Evolutionary conservation across 2,113 vertebrate species (phyloP), one percentile per base, ranked within the genome.

Genomic region (Nestor notabilis): DNA sequence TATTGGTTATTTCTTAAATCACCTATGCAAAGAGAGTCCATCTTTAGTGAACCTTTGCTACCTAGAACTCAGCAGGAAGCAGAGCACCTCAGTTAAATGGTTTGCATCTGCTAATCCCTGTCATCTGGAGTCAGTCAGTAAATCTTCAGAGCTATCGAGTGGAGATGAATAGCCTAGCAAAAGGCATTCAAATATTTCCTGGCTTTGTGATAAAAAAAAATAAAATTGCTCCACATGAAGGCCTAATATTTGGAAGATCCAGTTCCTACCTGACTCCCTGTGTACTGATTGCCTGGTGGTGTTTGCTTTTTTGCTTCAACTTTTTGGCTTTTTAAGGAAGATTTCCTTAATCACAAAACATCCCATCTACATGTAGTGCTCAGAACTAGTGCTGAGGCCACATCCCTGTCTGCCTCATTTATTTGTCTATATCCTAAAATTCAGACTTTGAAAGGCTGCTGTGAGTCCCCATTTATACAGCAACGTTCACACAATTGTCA

Each of bases 101-200:
- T 87, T 83, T 91, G 72, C 29, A 75, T 75, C 31, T 0, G 0
- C 60, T 81, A 90, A 90, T 90, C 25, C 33, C 8, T 60, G 20
- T 81, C 76, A 88, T 20, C 29, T 77, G 49, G n/a, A 77, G 68
- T 63, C 71, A 49, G 41, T 29, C 58, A 84, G 79, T 82, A 93
- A 84, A 86, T 93, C 47, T 91, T 79, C 39, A 61, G 77, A 72
- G 39, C 70, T 76, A 10, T 58, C 1, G 2, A 64, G 50, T 49
- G 10, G 77, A 76, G 33, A 71, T 52, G 21, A 94, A n/a, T 50
- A 91, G n/a, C 66, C 83, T 50, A 80, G 68, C 20, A 94, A 56
- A 81, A 93, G 28, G 29, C 31, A 95, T 94, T 91, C 58, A 78
- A 86, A 71, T 92, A 83, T 86, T 90, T 89, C 24, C 43, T 70